Conservation (phyloP, 53 echinoderm and acorn worm species). For the Echinometra lucunter region DNA sequence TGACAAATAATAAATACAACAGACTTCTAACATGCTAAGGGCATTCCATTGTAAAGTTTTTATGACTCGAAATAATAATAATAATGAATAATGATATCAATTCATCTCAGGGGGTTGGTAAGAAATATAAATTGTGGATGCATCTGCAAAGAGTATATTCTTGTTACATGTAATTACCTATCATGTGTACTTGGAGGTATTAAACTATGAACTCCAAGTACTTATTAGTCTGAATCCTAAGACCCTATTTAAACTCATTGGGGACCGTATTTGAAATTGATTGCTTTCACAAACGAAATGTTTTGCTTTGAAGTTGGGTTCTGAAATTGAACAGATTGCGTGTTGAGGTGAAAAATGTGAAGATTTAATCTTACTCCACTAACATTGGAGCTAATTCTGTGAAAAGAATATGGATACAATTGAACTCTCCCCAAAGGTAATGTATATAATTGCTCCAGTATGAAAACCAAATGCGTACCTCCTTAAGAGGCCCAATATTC, state of each 20-base stretch:
- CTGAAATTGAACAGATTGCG: neutral
- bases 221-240: neutral
- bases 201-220: neutral
- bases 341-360: neutral
- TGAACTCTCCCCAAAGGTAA: neutral
- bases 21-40: neutral
- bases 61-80: neutral
- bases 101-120: neutral
- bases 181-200: neutral
- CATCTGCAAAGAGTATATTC: neutral
- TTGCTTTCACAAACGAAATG: neutral
- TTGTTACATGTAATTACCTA: neutral
- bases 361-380: neutral
- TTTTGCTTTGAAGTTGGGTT: neutral
- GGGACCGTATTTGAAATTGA: neutral
- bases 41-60: neutral
- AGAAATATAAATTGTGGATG: neutral
- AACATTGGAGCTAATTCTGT: neutral
- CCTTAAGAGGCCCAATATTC: neutral
- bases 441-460: neutral
- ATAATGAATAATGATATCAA: neutral
- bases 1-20: neutral
- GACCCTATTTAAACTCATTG: neutral
- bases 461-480: neutral
- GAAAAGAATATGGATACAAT: neutral